These are phyloP conservation scores for Nanorana parkeri DNA, from an alignment of 2,113 vertebrate genomes.

Conservation along the genomic window DNA sequence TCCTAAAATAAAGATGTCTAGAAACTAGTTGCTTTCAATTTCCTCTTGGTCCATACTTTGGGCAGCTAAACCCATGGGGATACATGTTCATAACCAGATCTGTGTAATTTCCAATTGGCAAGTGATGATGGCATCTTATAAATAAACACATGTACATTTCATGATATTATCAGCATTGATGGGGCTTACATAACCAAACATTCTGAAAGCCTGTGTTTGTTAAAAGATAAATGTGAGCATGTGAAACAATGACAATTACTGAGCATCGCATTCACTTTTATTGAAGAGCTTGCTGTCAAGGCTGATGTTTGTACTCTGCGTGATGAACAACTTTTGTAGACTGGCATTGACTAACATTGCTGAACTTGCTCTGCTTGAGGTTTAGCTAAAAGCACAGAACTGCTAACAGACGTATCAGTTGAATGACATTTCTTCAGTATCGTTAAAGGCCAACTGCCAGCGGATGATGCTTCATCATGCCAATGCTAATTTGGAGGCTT, in stretches of 20 bases:
- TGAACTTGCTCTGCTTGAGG: conserved; percentile 51
- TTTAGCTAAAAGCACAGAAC: conserved; percentile 48
- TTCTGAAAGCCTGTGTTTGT: not conserved
- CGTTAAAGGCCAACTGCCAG: conserved; percentile 47
- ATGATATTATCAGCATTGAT: too few relatives aligned
- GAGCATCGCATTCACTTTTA: conserved; percentile 28
- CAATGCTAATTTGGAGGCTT: conserved; percentile 46
- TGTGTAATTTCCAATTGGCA: too few relatives aligned
- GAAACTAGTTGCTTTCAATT: too few relatives aligned
- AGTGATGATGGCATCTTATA: too few relatives aligned
- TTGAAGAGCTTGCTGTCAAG: conserved; percentile 39
- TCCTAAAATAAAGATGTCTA: too few relatives aligned
- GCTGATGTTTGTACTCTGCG: conserved; percentile 39
- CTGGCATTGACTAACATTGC: conserved; percentile 47
- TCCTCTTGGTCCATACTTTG: too few relatives aligned
- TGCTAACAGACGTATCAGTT: conserved; percentile 51
- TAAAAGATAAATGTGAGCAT: conserved; percentile 29
- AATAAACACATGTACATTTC: too few relatives aligned
- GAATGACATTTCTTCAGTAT: conserved; percentile 50
- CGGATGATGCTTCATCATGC: conserved; percentile 39
- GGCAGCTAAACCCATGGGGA: too few relatives aligned
- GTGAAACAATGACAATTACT: conserved; percentile 45
- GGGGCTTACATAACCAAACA: not conserved
- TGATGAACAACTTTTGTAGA: conserved; percentile 46
- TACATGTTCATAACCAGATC: too few relatives aligned